These are phyloP conservation scores for Pyrrhosoma nymphula DNA, from an alignment of 2,888 invertebrate genomes.

Conservation along the genomic window DNA sequence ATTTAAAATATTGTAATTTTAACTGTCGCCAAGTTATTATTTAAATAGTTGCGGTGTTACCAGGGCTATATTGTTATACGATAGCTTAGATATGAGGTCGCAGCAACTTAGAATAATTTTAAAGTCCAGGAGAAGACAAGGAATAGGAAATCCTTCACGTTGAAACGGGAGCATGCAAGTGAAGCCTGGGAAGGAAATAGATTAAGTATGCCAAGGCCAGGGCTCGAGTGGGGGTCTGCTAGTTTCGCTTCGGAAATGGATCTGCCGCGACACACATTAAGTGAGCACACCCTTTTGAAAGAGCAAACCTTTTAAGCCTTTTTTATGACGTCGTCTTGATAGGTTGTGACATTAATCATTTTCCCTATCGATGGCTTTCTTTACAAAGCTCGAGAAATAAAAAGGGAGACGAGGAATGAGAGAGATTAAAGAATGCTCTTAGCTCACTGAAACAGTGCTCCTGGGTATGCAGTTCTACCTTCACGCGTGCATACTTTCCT, in stretches of 20 bases:
- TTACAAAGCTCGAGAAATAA: not conserved
- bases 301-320: not conserved
- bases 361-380: not conserved
- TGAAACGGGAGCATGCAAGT: not conserved
- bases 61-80: too few species aligned
- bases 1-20: too few species aligned
- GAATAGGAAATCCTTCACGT: not conserved
- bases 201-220: not conserved
- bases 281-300: not conserved
- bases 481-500: not conserved
- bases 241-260: not conserved
- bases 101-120: too few species aligned
- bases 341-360: not conserved
- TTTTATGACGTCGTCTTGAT: not conserved
- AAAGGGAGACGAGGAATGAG: not conserved
- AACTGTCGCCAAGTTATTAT: too few species aligned
- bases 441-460: not conserved
- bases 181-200: not conserved
- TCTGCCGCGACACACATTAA: not conserved
- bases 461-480: not conserved
- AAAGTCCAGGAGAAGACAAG: not conserved
- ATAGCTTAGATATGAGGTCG: too few species aligned
- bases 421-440: not conserved
- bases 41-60: too few species aligned
- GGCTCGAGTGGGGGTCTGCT: not conserved